Evolutionary conservation across 1,140 invertebrate species (phyloP).

Genomic region (Drosophila willistoni): DNA sequence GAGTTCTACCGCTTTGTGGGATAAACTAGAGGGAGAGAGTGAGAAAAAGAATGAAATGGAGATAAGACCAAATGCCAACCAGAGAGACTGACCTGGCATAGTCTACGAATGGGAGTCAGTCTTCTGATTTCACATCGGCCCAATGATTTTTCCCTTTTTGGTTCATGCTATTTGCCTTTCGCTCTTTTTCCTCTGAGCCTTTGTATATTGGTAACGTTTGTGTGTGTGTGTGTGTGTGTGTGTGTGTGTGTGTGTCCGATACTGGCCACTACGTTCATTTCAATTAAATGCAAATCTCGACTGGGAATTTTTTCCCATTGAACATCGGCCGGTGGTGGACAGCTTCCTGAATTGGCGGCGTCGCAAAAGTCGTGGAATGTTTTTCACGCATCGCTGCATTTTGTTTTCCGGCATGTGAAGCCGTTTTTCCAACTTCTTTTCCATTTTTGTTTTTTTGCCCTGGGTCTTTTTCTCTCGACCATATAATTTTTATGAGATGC

Average conservation of each 20-base stretch:
- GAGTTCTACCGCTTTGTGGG: neutral
- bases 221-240: conserved; percentile 21
- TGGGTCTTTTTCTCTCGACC: conserved; percentile 4
- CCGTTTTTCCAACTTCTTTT: conserved; percentile 23
- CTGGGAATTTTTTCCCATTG: conserved; percentile 39
- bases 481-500: conserved; percentile 57
- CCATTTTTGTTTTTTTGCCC: conserved; percentile 10
- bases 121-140: conserved; percentile 61
- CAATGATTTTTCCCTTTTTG: conserved; percentile 42
- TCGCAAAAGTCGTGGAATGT: conserved; percentile 72
- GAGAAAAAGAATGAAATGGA: conserved; percentile 17
- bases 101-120: conserved; percentile 61
- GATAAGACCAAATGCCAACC: conserved; percentile 45
- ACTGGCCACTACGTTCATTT: conserved; percentile 65
- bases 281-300: conserved; percentile 80
- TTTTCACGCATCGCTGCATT: conserved; percentile 77
- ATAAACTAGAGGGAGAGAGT: neutral
- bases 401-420: conserved; percentile 67
- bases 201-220: conserved; percentile 17
- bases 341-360: conserved; percentile 30
- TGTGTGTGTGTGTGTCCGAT: conserved; percentile 40
- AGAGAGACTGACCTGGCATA: conserved; percentile 20
- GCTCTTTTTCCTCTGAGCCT: conserved; percentile 36
- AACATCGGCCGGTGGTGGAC: conserved; percentile 21
- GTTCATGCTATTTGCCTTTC: conserved; percentile 41